These are phyloP conservation scores for Tenodera sinensis DNA, from an alignment of 2,888 invertebrate genomes.

Conservation along the genomic window DNA sequence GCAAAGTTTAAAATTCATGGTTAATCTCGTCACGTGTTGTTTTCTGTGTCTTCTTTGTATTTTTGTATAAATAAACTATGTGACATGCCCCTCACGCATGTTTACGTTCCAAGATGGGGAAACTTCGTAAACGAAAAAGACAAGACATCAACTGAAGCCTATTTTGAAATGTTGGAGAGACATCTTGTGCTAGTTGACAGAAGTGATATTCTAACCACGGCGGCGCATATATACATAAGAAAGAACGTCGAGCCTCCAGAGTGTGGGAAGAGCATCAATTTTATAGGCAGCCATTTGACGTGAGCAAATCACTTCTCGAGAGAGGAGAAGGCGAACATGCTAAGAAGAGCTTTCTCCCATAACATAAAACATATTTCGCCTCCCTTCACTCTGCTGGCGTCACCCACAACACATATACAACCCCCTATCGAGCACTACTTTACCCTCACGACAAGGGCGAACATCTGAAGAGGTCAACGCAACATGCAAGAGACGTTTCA, in stretches of 20 bases:
- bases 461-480: background rate
- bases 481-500: background rate
- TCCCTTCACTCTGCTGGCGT: background rate
- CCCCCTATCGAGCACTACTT: background rate
- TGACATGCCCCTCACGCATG: background rate
- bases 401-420: background rate
- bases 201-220: background rate
- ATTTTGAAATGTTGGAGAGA: background rate
- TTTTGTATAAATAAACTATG: background rate
- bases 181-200: background rate
- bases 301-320: background rate
- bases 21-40: background rate
- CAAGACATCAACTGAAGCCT: background rate
- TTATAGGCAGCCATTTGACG: constrained; percentile 4
- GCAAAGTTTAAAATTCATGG: background rate
- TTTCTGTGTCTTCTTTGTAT: background rate
- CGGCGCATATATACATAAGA: background rate
- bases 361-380: background rate
- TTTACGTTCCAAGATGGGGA: background rate
- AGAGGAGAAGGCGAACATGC: background rate
- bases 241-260: background rate
- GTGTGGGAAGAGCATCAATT: background rate
- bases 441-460: background rate
- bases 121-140: background rate
- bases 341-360: background rate